Evolutionary conservation across 1,140 invertebrate species (phyloP), one percentile per base, ranked within the genome.

Genomic region (Paracyclopina nana): DNA sequence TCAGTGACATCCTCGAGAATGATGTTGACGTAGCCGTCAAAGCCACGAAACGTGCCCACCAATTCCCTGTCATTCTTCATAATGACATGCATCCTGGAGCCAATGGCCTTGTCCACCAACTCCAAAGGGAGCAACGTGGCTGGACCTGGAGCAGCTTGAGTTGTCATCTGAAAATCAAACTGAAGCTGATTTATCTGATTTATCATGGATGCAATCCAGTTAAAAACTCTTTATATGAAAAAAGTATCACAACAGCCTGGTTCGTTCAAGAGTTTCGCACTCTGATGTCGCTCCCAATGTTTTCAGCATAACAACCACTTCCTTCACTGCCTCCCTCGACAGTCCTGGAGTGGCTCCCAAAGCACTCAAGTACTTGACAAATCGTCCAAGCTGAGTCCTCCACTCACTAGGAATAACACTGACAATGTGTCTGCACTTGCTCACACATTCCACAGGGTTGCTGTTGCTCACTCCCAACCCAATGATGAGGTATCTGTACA

Each of bases 61-160:
- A 99, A 91, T 74, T 99, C 94, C 67, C 95, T 97, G 60, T 99
- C 92, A 64, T 92, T 94, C 69, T 97, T 99, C 92, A 99, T 97
- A 31, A 99, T 94, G 22, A 99, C 96, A 60, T 98, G 95, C 60
- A 99, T 97, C 53, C 86, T 71, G 0, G 92, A 97, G 16, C 95
- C 95, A 62, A 99, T 98, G 66, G 94, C 98, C 73, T 99, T 99
- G 62, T 99, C 95, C n/a, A 99, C 90, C 55, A 99, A 68, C 70
- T 99, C 95, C 43, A 81, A 60, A 41, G 79, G 79, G 52, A 82
- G 65, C 26, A 82, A 61, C 11, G 78, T 80, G 6, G 77, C 77
- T 8, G 77, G 77, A 65, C 79, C 80, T 24, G 73, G 58, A 12
- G 61, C 55, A 12, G 66, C 61, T 12, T n/a, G 14, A 14, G 24